Base-by-base conservation (phyloP, 2,888 invertebrate species). In the Pristionchus fissidentatus region DNA sequence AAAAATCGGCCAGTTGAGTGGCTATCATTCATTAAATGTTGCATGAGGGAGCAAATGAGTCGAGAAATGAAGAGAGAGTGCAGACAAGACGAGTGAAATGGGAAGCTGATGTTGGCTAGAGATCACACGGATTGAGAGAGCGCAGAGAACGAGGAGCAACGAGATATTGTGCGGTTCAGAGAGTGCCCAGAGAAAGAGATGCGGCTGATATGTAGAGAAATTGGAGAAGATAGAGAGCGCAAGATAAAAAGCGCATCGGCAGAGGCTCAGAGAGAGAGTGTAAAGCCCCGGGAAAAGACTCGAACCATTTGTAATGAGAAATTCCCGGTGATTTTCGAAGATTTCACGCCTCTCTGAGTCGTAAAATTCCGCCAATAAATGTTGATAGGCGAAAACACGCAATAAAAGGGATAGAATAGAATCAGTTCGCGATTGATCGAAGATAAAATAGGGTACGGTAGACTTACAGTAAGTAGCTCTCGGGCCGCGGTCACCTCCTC, bases 401-500 rank as follows among this genome's bases (percentile, higher is more conserved):
- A 10, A 35, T 5, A 15, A 7, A 29, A 29, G 35, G 4, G 26
- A 57, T 57, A 22, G n/a, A 41, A 41, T n/a, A 41, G 41, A 22
- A 41, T 41, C 70, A 70, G 41, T 70, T n/a, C 0, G 38, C 70
- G 41, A 70, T 70, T 32, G 22, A 7, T 1, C 1, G 19, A n/a
- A n/a, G n/a, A n/a, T n/a, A n/a, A n/a, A n/a, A n/a, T 3, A 46
- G 49, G 43, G 75, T 73, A 43, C 43, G 22, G 43, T 38, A 35
- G 32, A 77, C 75, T 83, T 32, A 81, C 80, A 29, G 80, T 62
- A 81, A 81, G 80, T 22, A 81, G 80, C 29, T 81, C 80, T 32
- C 80, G 4, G 32, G 90, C 90, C 57, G 87, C 84, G 43, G 87
- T 82, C 41, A 85, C 79, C 85, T 90, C 90, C 66, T 88, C 87